Evolutionary conservation across 2,888 invertebrate genomes (phyloP).

Genomic region (Leucoptera coffeella): DNA sequence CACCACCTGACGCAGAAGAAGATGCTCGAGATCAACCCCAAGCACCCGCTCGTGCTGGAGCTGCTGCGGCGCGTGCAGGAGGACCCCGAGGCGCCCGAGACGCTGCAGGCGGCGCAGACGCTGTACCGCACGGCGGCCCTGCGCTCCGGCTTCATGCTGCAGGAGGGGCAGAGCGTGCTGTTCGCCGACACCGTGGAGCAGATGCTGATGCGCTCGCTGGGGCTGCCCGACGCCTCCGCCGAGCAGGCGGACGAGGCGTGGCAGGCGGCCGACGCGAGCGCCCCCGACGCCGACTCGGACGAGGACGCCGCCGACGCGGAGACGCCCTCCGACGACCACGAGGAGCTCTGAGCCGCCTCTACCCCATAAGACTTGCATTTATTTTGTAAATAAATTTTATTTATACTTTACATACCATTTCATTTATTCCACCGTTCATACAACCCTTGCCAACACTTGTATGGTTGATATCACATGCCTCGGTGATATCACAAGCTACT

Average conservation of each 20-base stretch:
- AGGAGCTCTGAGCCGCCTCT: constrained; percentile 31
- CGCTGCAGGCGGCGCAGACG: constrained; percentile 80
- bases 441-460: no score
- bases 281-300: constrained; percentile 6
- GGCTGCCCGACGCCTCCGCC: constrained; percentile 65
- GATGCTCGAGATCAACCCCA: constrained; percentile 93
- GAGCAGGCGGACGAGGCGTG: constrained; percentile 18
- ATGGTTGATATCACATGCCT: no score
- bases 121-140: constrained; percentile 91
- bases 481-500: no score
- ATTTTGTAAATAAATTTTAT: background rate
- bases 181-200: constrained; percentile 89
- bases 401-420: background rate
- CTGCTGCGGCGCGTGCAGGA: constrained; percentile 75
- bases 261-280: constrained; percentile 17
- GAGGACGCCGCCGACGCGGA: background rate
- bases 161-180: constrained; percentile 53
- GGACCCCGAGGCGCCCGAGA: constrained; percentile 64
- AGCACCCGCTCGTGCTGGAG: constrained; percentile 93
- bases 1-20: constrained; percentile 94
- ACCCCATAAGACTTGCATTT: no score
- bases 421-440: no score
- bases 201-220: constrained; percentile 78
- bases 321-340: constrained; percentile 18
- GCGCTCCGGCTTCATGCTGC: constrained; percentile 73